Evolutionary conservation across 2,113 vertebrate genomes (phyloP).

Genomic region (Oryzias melastigma): DNA sequence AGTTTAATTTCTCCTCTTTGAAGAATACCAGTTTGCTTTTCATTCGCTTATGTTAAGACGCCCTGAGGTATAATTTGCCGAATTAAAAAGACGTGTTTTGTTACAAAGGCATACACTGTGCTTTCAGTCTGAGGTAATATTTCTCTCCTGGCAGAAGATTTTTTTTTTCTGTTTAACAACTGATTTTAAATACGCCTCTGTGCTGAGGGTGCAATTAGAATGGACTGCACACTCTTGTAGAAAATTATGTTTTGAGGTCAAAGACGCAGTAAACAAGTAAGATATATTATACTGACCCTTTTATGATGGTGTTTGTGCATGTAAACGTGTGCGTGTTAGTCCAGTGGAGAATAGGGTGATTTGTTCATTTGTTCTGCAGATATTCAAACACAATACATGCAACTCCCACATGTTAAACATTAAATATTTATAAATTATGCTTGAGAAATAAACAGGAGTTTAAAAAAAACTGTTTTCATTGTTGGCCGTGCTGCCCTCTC

Average conservation of each 20-base stretch:
- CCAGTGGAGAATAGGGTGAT: slow-evolving; percentile 18
- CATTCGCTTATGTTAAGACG: slow-evolving; percentile 38
- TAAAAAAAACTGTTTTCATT: slow-evolving; percentile 44
- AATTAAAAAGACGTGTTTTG: slow-evolving; percentile 49
- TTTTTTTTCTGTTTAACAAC: slow-evolving; percentile 52
- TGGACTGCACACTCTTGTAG: slow-evolving; percentile 22
- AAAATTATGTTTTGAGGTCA: slow-evolving; percentile 54
- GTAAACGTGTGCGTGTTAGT: background rate
- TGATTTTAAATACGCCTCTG: slow-evolving; percentile 27
- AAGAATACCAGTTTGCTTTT: slow-evolving; percentile 57
- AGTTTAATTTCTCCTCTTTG: slow-evolving; percentile 53
- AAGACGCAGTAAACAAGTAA: slow-evolving; percentile 50
- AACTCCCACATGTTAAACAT: slow-evolving; percentile 47
- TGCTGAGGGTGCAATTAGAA: slow-evolving; percentile 46
- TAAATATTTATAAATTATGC: slow-evolving; percentile 41
- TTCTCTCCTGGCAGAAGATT: slow-evolving; percentile 31
- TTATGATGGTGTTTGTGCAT: slow-evolving; percentile 5
- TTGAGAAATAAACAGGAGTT: slow-evolving; percentile 27
- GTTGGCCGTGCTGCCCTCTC: slow-evolving; percentile 31
- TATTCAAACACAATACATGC: slow-evolving; percentile 37
- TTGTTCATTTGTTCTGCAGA: slow-evolving; percentile 33
- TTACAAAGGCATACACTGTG: slow-evolving; percentile 39
- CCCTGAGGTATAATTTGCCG: slow-evolving; percentile 56
- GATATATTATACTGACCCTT: slow-evolving; percentile 33
- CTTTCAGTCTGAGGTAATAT: slow-evolving; percentile 53